Conservation (phyloP, 2,113 vertebrate species). For the Panthera leo region DNA sequence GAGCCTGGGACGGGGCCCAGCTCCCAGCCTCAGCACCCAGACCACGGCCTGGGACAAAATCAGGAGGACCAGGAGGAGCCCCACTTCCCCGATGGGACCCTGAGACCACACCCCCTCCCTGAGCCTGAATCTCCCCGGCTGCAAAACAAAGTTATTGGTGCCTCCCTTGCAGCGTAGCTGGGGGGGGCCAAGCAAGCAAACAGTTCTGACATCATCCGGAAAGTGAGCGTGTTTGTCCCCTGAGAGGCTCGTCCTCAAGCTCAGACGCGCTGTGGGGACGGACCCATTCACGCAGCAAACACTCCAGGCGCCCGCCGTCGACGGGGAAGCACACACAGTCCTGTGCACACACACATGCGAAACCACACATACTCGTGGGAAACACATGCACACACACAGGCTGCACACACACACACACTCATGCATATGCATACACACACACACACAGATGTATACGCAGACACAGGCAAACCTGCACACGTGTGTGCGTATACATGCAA, state of each 20-base stretch:
- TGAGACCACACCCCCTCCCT: neutral
- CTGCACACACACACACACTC: too few relatives aligned
- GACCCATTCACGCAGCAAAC: fast-evolving
- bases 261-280: neutral
- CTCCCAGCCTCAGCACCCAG: neutral
- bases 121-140: neutral
- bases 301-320: too few relatives aligned
- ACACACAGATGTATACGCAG: neutral
- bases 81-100: neutral
- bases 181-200: neutral
- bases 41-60: neutral
- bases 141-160: neutral
- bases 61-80: neutral
- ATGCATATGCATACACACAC: neutral
- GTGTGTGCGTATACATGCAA: too few relatives aligned
- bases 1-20: neutral
- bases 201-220: too few relatives aligned
- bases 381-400: neutral
- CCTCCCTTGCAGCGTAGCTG: neutral
- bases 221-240: fast-evolving
- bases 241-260: neutral
- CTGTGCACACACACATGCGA: fast-evolving
- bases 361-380: neutral
- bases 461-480: too few relatives aligned
- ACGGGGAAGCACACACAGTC: neutral